These are phyloP conservation scores for Desmodus rotundus DNA, from an alignment of 2,113 vertebrate species.

Conservation along the genomic window DNA sequence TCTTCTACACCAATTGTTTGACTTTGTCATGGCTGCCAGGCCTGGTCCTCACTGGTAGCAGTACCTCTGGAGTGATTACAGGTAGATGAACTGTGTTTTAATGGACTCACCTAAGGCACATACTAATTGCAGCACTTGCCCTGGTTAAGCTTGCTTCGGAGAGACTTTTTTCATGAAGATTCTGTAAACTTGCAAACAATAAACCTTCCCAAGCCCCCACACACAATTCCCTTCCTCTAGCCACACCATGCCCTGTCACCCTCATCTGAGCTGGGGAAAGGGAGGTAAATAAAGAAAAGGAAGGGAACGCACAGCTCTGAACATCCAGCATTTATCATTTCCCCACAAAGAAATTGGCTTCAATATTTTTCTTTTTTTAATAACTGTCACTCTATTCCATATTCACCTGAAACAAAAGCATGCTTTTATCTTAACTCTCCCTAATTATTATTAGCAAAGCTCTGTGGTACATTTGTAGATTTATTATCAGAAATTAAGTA, in stretches of 20 bases:
- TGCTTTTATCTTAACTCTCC: background rate
- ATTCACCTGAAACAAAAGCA: background rate
- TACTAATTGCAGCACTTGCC: background rate
- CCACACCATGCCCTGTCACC: background rate
- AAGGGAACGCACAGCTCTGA: background rate
- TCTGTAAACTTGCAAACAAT: background rate
- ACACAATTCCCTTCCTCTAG: background rate
- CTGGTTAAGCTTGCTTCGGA: background rate
- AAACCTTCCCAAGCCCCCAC: background rate
- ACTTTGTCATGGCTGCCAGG: background rate
- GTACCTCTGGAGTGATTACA: background rate
- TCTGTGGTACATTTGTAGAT: background rate
- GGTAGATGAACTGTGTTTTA: background rate
- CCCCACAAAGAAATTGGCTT: background rate
- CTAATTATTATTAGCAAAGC: background rate
- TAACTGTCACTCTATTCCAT: background rate
- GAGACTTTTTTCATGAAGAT: background rate
- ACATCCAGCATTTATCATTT: background rate
- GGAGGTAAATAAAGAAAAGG: background rate
- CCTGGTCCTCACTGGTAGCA: background rate
- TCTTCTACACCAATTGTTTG: background rate
- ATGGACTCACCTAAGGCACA: background rate
- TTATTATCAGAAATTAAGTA: background rate
- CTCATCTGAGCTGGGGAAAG: background rate
- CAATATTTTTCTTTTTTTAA: background rate